Conservation (phyloP, 2,888 invertebrate species). For the Trichopoda pennipes region DNA sequence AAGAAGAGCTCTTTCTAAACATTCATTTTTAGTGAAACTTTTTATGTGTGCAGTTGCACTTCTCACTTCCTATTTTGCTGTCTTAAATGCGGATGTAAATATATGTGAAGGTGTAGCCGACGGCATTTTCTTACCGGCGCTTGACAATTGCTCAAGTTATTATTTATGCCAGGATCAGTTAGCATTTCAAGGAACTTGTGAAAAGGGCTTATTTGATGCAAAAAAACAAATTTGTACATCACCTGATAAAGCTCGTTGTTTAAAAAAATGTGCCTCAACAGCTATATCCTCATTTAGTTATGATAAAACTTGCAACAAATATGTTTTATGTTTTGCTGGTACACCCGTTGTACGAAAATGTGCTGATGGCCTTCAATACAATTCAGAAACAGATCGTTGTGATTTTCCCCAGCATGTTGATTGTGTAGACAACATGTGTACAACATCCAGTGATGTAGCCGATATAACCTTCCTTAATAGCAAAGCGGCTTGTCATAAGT, state of each 20-base stretch:
- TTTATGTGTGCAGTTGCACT: too few relatives aligned
- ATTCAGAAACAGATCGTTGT: conserved; percentile 76
- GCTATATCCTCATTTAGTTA: conserved; percentile 73
- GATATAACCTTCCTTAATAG: conserved; percentile 75
- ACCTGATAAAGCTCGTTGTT: conserved; percentile 69
- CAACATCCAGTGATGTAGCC: conserved; percentile 72
- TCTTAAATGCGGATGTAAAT: too few relatives aligned
- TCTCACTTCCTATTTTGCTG: too few relatives aligned
- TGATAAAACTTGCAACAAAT: conserved; percentile 77
- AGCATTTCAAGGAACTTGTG: conserved; percentile 71
- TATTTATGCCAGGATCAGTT: conserved; percentile 72
- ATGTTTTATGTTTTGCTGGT: conserved; percentile 74
- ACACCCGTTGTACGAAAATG: conserved; percentile 74
- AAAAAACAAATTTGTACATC: conserved; percentile 69
- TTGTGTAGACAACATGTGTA: conserved; percentile 76
- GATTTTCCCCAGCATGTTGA: conserved; percentile 77
- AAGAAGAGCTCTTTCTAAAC: too few relatives aligned
- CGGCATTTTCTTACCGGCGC: too few relatives aligned
- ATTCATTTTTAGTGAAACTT: too few relatives aligned
- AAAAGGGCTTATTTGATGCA: conserved; percentile 72
- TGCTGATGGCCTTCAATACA: conserved; percentile 76
- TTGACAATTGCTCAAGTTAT: conserved; percentile 70
- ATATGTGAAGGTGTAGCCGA: too few relatives aligned
- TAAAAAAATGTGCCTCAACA: conserved; percentile 72
- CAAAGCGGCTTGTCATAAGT: conserved; percentile 74